Evolutionary conservation across 2,888 invertebrate species (phyloP).

Genomic region (Macrophya alboannulata): DNA sequence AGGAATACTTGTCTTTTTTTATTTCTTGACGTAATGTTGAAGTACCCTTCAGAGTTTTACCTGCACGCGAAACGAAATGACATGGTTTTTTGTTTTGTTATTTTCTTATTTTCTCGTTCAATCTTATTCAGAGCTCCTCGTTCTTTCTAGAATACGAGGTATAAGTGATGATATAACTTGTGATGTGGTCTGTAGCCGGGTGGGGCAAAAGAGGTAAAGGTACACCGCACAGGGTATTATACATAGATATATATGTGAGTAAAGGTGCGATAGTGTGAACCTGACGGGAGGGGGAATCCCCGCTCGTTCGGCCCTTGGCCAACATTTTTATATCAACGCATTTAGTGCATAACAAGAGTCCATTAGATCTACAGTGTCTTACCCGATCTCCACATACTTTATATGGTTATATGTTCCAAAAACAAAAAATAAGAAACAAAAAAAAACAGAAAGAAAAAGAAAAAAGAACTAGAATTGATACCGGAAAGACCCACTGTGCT

Average conservation of each 20-base stretch:
- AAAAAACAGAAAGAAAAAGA: not conserved
- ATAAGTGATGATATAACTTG: slow-evolving; percentile 23
- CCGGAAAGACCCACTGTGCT: not conserved
- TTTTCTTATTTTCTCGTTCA: too few relatives aligned
- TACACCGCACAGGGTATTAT: slow-evolving; percentile 36
- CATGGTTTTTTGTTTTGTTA: not conserved
- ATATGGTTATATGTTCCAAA: not conserved
- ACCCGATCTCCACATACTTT: slow-evolving; percentile 55
- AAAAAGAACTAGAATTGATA: not conserved
- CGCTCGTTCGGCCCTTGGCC: slow-evolving; percentile 50
- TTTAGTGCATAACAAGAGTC: slow-evolving; percentile 70
- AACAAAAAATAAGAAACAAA: not conserved
- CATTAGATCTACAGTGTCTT: slow-evolving; percentile 66
- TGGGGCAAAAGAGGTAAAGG: slow-evolving; percentile 45
- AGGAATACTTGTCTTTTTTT: too few relatives aligned
- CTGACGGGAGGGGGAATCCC: slow-evolving; percentile 51
- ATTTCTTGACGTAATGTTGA: too few relatives aligned
- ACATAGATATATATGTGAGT: slow-evolving; percentile 19
- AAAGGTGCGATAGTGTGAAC: slow-evolving; percentile 44
- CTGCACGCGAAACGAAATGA: not conserved
- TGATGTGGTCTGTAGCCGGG: slow-evolving; percentile 34
- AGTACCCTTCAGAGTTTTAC: not conserved
- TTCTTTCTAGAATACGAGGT: not conserved
- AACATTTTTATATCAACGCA: slow-evolving; percentile 74
- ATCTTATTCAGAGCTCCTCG: too few relatives aligned